Evolutionary conservation across 2,113 vertebrate genomes (phyloP), one percentile per base, ranked within the genome.

Genomic region (Stigmatopora nigra): DNA sequence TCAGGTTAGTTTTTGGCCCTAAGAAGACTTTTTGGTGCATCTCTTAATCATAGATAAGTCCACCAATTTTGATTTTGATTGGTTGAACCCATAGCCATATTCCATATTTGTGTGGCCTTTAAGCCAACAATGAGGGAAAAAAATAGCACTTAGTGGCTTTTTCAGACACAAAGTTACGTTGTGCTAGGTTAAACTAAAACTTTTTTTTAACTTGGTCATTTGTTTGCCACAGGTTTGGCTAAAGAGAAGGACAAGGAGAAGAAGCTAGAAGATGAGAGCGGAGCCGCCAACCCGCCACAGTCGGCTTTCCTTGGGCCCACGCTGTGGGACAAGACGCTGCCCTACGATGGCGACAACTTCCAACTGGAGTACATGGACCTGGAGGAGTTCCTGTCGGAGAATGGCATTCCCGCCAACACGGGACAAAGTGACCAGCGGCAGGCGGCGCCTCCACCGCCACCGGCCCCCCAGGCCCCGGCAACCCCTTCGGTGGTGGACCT

Each of bases 291-390:
- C 17, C 88, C 93, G 72, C 94, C 96, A 3, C 95, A 98, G 90
- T 98, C 96, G 0, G 97, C 96, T 15, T 99, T 99, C 87, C 87
- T 99, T 73, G 96, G 97, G 0, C 97, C 97, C 16, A 99, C 95
- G 19, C 90, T 99, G 70, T 99, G 97, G 97, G 97, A 98, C 92
- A 99, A 98, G 90, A 98, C 95, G 0, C 91, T 99, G 84, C 93
- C 97, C 1, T 99, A 99, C 3, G 95, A 98, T 19, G 95, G 92
- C 51, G 95, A 98, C 87, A 95, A 91, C 84, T 99, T 99, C 77
- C 95, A 99, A 87, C 89, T 99, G 92, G 97, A 99, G 83, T 99
- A 98, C 91, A 98, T 99, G 97, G 97, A 99, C 89, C 91, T 99
- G 92, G 95, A 99, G 89, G 97, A 99, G 89, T 99, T 99, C 86